These are phyloP conservation scores for Pluvianellus socialis DNA, from an alignment of 2,113 vertebrate species.

Conservation along the genomic window DNA sequence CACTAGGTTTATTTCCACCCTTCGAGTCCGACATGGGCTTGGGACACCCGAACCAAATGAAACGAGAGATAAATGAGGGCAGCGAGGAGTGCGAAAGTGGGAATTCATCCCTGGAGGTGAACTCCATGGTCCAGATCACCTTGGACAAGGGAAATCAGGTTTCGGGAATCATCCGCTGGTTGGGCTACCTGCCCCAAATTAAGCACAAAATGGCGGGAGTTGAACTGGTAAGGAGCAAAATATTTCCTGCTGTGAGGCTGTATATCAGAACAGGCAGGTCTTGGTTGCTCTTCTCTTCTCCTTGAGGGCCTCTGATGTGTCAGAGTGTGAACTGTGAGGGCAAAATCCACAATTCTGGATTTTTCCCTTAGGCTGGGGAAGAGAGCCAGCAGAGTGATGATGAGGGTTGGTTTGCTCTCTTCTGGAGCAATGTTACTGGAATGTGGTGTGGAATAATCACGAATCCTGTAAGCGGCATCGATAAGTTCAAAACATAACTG, in stretches of 20 bases:
- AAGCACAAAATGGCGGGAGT: constrained; percentile 76
- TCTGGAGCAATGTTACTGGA: neutral
- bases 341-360: too few species aligned
- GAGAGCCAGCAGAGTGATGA: neutral
- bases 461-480: neutral
- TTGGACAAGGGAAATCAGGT: constrained; percentile 44
- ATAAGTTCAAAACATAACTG: neutral
- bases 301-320: neutral
- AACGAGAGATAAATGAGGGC: neutral
- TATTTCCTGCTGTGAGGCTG: neutral
- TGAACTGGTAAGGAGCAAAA: constrained; percentile 78
- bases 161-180: constrained; percentile 85
- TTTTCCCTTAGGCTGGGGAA: neutral
- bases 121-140: constrained; percentile 82
- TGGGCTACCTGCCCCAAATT: constrained; percentile 70
- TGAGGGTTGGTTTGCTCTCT: neutral
- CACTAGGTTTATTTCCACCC: neutral
- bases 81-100: neutral
- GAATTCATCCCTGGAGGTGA: constrained; percentile 53
- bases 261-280: neutral
- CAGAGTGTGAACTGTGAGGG: neutral
- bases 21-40: accelerated
- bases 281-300: neutral
- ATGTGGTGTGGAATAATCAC: neutral
- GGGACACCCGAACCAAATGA: neutral